Evolutionary conservation across 2,888 invertebrate species (phyloP).

Genomic region (Pedicia rivosa): DNA sequence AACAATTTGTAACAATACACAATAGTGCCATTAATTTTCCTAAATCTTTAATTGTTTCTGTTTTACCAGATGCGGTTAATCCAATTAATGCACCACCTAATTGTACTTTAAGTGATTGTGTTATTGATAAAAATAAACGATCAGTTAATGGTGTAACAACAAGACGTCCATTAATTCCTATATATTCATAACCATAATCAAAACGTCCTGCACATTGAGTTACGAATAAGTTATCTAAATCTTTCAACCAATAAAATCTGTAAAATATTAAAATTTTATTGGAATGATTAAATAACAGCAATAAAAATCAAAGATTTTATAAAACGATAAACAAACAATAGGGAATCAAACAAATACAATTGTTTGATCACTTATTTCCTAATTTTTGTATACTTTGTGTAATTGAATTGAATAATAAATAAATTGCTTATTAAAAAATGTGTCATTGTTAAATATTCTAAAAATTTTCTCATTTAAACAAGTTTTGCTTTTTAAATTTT

Average conservation of each 20-base stretch:
- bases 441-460: too few species aligned
- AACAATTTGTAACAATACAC: constrained; percentile 81
- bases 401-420: too few species aligned
- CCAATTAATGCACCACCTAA: constrained; percentile 84
- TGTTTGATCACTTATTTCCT: too few species aligned
- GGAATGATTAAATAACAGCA: too few species aligned
- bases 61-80: constrained; percentile 44
- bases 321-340: background rate
- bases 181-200: constrained; percentile 89
- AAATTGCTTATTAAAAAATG: too few species aligned
- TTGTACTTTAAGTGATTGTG: constrained; percentile 83
- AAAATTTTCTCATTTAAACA: too few species aligned
- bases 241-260: constrained; percentile 72
- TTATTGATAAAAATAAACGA: constrained; percentile 81
- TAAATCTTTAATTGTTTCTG: constrained; percentile 81
- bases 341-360: too few species aligned
- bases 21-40: constrained; percentile 76
- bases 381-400: too few species aligned
- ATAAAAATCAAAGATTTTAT: constrained; percentile 2
- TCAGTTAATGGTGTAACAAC: constrained; percentile 89
- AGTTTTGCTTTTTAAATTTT: too few species aligned
- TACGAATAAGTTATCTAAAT: constrained; percentile 62
- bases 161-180: constrained; percentile 81
- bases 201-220: constrained; percentile 72
- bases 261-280: too few species aligned